A percentile compares a stretch with the other conserved stretches of the same genome.
Evolutionary conservation across 2,113 vertebrate genomes (phyloP).

Genomic region (Cyrtonyx montezumae): DNA sequence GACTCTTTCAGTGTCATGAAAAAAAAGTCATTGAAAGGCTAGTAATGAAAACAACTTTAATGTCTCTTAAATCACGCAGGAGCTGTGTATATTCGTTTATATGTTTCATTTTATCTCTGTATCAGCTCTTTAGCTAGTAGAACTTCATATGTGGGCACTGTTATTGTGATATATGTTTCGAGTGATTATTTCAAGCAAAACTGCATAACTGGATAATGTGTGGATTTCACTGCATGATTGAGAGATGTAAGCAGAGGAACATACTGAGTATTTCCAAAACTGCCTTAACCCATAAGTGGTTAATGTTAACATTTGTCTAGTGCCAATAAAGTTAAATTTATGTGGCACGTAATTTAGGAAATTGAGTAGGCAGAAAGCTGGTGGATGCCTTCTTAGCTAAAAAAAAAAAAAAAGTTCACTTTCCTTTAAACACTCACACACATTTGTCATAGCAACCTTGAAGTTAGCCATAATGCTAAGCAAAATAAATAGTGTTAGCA

Average conservation of each 20-base stretch:
- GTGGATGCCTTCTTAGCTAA: slow-evolving; percentile 48
- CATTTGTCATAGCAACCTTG: slow-evolving; percentile 66
- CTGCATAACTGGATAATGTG: not conserved
- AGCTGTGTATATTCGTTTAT: not conserved
- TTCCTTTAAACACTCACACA: slow-evolving; percentile 27
- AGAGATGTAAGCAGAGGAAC: not conserved
- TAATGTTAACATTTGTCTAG: slow-evolving; percentile 47
- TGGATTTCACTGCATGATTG: not conserved
- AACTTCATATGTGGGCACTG: not conserved
- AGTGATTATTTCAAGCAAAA: not conserved
- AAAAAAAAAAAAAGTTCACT: slow-evolving; percentile 19
- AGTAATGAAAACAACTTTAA: not conserved
- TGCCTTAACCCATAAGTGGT: not conserved
- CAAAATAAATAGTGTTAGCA: slow-evolving; percentile 53
- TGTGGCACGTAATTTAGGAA: slow-evolving; percentile 63
- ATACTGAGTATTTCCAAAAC: slow-evolving; percentile 1
- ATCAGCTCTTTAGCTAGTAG: not conserved
- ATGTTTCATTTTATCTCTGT: not conserved
- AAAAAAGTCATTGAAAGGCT: slow-evolving; percentile 12
- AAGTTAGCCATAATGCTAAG: slow-evolving; percentile 62
- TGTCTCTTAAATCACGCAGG: not conserved
- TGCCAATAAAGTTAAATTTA: slow-evolving; percentile 52
- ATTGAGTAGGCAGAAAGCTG: slow-evolving; percentile 50
- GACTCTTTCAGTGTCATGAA: not conserved
- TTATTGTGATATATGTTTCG: not conserved